Conservation (phyloP, 1,140 invertebrate species). For the Bradynema listronoti region DNA sequence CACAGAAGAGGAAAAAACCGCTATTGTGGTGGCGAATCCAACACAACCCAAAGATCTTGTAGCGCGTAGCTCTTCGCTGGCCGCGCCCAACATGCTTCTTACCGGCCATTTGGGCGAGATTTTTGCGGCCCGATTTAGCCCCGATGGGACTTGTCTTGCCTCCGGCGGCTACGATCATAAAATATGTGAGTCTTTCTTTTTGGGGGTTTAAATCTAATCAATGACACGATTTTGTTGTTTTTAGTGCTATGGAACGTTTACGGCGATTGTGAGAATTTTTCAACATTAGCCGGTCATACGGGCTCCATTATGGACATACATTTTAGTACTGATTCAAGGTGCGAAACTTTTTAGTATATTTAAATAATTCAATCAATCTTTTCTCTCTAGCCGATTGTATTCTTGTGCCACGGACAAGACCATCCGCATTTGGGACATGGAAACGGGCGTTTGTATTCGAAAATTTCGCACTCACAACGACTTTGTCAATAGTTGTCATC, state of each 20-base stretch:
- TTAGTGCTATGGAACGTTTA: conserved; percentile 92
- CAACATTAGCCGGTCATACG: conserved; percentile 78
- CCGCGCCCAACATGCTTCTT: conserved; percentile 89
- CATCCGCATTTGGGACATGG: conserved; percentile 66
- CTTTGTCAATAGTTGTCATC: conserved; percentile 64
- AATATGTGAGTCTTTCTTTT: conserved; percentile 72
- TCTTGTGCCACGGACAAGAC: conserved; percentile 18
- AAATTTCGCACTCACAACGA: conserved; percentile 73
- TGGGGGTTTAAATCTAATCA: conserved; percentile 10
- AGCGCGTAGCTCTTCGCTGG: conserved; percentile 34
- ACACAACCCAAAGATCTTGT: conserved; percentile 10
- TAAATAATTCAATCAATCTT: no score
- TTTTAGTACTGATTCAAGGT: conserved; percentile 81
- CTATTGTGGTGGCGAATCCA: conserved; percentile 8
- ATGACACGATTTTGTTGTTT: conserved; percentile 54
- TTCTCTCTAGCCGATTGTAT: no score
- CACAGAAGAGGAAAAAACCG: conserved; percentile 5
- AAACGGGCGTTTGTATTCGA: conserved; percentile 75
- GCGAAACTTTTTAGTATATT: no score
- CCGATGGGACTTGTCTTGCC: conserved; percentile 84
- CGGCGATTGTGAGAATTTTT: conserved; percentile 94
- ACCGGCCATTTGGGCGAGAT: conserved; percentile 95
- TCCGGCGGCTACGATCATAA: conserved; percentile 91
- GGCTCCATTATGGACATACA: conserved; percentile 93
- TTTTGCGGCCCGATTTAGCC: conserved; percentile 85